Evolutionary conservation across 2,797 vertebrate species (phyloP), one percentile per base, ranked within the genome.

Genomic region (Oreochromis grahami): DNA sequence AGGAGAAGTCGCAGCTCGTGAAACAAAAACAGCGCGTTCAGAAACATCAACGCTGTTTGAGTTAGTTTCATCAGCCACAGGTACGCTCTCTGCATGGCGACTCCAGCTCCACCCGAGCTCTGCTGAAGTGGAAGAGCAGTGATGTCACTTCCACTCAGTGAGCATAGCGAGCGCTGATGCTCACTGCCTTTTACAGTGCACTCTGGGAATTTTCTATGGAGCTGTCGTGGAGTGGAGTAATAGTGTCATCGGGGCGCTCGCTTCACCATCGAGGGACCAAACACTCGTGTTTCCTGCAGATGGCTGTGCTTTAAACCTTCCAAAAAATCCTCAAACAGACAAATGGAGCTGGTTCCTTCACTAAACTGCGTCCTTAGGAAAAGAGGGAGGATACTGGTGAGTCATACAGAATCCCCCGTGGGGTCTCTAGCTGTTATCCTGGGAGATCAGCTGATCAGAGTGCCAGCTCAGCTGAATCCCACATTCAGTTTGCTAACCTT

Each of bases 61-160:
- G 4, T 72, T 80, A 14, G 45, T 84, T 82, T 80, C 60, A 84
- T 82, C 81, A 70, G 50, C 52, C 34, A 8, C 81, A 76, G 80
- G 79, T 77, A 72, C 50, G 81, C 17, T 76, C 50, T 21, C 60
- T 15, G 17, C 45, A 43, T 21, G 1, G 10, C 14, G 36, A 63
- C 60, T 77, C 78, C 8, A 36, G 51, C 74, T 84, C 80, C 21
- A 17, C 38, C 68, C 17, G 48, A 60, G 17, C 72, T 29, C 56
- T 3, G 85, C 60, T 60, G 65, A 82, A 78, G 79, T 84, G 89
- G 82, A 90, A 91, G 79, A 65, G 77, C 36, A 29, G 29, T 84
- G 85, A 84, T 87, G 88, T 81, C 88, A 86, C 80, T 91, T 92
- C 84, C 88, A 90, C 78, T 86, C 80, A 91, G 34, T 87, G 88